Conservation (phyloP, 2,888 invertebrate genomes). For the Leucoma salicis region DNA sequence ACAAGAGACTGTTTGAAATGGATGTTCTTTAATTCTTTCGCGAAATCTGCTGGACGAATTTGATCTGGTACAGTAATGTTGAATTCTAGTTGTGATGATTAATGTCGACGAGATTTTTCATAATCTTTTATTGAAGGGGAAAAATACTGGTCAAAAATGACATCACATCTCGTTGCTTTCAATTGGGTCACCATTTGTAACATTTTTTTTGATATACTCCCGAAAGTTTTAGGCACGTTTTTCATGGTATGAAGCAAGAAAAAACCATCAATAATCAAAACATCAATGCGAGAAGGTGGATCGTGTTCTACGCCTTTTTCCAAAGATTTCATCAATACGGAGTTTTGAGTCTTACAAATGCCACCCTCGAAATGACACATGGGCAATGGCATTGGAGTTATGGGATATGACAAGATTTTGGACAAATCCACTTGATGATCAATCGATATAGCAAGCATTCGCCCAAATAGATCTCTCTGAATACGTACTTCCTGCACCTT, state of each 20-base stretch:
- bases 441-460: neutral
- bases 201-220: conserved; percentile 16
- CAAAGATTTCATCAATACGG: conserved; percentile 26
- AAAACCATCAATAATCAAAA: conserved; percentile 32
- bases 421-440: neutral
- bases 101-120: neutral
- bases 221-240: conserved; percentile 14
- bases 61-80: neutral
- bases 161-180: conserved; percentile 1
- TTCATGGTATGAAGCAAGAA: conserved; percentile 28
- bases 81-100: neutral
- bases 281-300: conserved; percentile 10
- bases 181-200: conserved; percentile 4
- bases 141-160: conserved; percentile 12
- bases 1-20: conserved; percentile 32
- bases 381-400: conserved; percentile 18
- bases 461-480: conserved; percentile 2
- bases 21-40: conserved; percentile 26
- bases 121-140: conserved; percentile 4
- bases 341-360: conserved; percentile 38
- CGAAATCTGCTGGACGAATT: neutral
- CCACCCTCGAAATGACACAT: conserved; percentile 36
- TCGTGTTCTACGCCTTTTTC: conserved; percentile 13
- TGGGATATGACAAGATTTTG: conserved; percentile 1
- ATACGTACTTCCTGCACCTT: conserved; percentile 4